Percentiles rank a stretch among this genome's conserved stretches.
Evolutionary conservation across 2,797 vertebrate genomes (phyloP).

Genomic region (Hydrolagus colliei): DNA sequence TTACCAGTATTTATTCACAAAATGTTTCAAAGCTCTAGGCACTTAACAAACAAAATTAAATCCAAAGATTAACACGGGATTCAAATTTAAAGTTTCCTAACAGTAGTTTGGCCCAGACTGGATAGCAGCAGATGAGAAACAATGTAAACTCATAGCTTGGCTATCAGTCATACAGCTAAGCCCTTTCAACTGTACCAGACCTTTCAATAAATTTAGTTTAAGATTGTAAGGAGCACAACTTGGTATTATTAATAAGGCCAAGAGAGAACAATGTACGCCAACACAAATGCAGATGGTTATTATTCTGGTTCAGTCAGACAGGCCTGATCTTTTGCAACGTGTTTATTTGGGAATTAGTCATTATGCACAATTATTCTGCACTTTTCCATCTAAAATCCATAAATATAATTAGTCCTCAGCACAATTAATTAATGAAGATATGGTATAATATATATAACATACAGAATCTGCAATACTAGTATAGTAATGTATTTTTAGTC

Average conservation of each 20-base stretch:
- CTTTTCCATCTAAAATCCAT: too few species aligned
- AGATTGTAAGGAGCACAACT: not conserved
- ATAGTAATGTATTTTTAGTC: too few species aligned
- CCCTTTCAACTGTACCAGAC: not conserved
- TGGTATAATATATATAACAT: too few species aligned
- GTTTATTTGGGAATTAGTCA: not conserved
- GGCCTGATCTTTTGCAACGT: not conserved
- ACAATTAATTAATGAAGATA: too few species aligned
- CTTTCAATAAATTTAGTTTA: not conserved
- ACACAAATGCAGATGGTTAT: not conserved
- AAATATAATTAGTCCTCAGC: not conserved
- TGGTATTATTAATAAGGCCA: not conserved
- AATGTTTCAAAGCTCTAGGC: not conserved
- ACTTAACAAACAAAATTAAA: not conserved
- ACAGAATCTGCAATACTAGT: too few species aligned
- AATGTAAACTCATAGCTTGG: not conserved
- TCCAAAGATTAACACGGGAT: not conserved
- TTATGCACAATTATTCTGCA: not conserved
- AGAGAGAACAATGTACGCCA: not conserved
- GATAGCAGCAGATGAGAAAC: not conserved
- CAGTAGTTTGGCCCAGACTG: not conserved
- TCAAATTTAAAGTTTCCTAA: not conserved
- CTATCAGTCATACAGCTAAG: not conserved
- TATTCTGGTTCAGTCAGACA: slow-evolving; percentile 1
- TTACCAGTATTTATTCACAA: not conserved